Conservation (phyloP, 2,888 invertebrate genomes). For the Stegana nigrithorax region DNA sequence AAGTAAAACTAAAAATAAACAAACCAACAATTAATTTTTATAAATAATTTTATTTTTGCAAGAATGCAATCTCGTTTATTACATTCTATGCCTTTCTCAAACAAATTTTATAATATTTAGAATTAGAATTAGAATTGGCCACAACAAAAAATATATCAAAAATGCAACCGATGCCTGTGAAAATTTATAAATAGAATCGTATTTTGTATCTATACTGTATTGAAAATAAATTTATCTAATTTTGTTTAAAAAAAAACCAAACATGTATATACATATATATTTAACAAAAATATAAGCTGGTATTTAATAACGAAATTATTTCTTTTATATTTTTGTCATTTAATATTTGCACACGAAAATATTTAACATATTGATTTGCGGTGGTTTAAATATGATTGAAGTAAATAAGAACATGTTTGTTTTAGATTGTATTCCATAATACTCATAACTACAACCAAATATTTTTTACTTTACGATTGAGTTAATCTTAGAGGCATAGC, state of each 20-base stretch:
- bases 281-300: too few relatives aligned
- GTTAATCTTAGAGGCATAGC: conserved; percentile 48
- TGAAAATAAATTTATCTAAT: conserved; percentile 44
- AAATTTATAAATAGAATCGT: conserved; percentile 44
- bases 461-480: conserved; percentile 48
- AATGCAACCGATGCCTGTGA: too few relatives aligned
- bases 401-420: too few relatives aligned
- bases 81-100: too few relatives aligned
- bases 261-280: neutral
- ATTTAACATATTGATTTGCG: too few relatives aligned
- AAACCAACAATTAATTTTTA: conserved; percentile 39
- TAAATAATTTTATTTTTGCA: neutral
- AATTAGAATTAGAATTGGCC: conserved; percentile 1
- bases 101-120: neutral
- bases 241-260: neutral
- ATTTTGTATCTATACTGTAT: conserved; percentile 53
- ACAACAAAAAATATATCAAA: conserved; percentile 31
- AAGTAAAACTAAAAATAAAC: conserved; percentile 32
- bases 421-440: conserved; percentile 60
- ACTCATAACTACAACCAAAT: conserved; percentile 57
- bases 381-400: too few relatives aligned
- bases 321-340: neutral
- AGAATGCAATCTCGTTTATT: conserved; percentile 1
- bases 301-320: too few relatives aligned
- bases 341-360: conserved; percentile 41